Percentiles rank a stretch among this genome's conserved stretches.
phyloP scores from a whole-genome alignment of 2,113 vertebrate species.

The Ctenodactylus gundi region DNA sequence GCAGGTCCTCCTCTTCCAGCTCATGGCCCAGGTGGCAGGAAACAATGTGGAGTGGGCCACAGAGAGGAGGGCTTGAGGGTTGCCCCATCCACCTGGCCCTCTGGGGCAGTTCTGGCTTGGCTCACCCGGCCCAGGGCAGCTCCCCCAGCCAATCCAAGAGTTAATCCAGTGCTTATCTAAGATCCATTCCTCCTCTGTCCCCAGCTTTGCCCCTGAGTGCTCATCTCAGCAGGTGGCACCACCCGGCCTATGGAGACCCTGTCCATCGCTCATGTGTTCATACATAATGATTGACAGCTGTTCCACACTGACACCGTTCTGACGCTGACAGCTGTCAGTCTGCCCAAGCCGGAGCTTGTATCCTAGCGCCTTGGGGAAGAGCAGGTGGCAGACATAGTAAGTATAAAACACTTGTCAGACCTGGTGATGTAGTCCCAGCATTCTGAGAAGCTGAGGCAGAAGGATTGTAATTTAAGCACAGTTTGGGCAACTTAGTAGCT shows the following conservation, averaged over 20 bases:
- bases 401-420: not conserved
- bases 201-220: not conserved
- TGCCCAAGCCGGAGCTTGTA: not conserved
- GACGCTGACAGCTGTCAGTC: not conserved
- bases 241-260: not conserved
- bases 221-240: not conserved
- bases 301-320: not conserved
- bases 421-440: too few relatives aligned
- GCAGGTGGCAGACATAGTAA: not conserved
- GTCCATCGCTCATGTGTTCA: not conserved
- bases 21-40: not conserved
- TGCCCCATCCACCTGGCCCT: not conserved
- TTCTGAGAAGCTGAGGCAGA: too few relatives aligned
- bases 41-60: not conserved
- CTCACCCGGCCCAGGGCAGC: rapidly evolving
- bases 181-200: not conserved
- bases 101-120: not conserved
- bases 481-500: too few relatives aligned
- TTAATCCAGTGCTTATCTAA: not conserved
- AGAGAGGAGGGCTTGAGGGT: not conserved
- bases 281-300: not conserved
- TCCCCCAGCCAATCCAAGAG: not conserved
- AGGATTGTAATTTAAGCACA: too few relatives aligned
- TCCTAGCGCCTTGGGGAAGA: not conserved
- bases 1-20: not conserved